Percentiles rank a stretch among this genome's conserved stretches.
These are phyloP conservation scores for Equus przewalskii DNA, from an alignment of 2,113 vertebrate species.

Conservation along the genomic window DNA sequence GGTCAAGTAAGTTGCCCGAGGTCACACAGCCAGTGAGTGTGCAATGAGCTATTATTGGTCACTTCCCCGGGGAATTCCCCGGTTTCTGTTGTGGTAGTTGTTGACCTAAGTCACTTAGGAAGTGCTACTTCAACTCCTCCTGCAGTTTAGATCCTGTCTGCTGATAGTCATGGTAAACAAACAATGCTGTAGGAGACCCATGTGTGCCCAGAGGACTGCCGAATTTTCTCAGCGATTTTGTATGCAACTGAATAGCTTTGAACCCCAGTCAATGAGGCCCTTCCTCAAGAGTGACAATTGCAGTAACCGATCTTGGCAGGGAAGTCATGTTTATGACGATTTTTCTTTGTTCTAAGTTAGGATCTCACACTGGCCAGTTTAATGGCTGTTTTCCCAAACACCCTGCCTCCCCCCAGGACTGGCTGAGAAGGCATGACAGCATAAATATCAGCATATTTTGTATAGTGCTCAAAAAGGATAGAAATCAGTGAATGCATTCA, in stretches of 20 bases:
- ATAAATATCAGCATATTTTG: slow-evolving; percentile 26
- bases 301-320: slow-evolving; percentile 61
- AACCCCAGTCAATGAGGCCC: slow-evolving; percentile 30
- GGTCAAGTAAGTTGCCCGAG: slow-evolving; percentile 24
- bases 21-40: slow-evolving; percentile 31
- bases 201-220: background rate
- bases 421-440: background rate
- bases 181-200: background rate
- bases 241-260: slow-evolving; percentile 18
- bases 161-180: slow-evolving; percentile 65
- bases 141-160: slow-evolving; percentile 67
- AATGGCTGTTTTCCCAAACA: background rate
- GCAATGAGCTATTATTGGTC: slow-evolving; percentile 68
- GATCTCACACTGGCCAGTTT: slow-evolving; percentile 30
- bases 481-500: background rate
- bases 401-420: background rate
- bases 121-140: slow-evolving; percentile 70
- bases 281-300: slow-evolving; percentile 28
- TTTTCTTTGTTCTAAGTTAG: slow-evolving; percentile 65
- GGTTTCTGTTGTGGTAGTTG: slow-evolving; percentile 70
- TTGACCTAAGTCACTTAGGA: slow-evolving; percentile 77
- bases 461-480: background rate
- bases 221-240: slow-evolving; percentile 59
- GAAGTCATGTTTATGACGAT: slow-evolving; percentile 46
- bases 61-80: slow-evolving; percentile 52